Evolutionary conservation across 2,888 invertebrate species (phyloP).

Genomic region (Nowickia ferox): DNA sequence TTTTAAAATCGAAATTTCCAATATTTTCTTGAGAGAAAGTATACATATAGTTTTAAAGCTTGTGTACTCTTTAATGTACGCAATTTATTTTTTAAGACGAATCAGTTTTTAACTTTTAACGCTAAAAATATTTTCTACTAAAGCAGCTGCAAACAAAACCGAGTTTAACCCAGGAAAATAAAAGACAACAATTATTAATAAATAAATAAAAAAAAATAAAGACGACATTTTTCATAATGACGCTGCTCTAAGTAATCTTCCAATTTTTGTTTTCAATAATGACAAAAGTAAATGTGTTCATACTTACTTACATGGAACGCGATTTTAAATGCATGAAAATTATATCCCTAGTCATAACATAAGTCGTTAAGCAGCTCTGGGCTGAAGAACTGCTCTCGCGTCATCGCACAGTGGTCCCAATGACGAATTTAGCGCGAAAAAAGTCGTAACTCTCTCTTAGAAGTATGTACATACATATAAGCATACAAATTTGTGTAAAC

Average conservation of each 20-base stretch:
- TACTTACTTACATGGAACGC: too few relatives aligned
- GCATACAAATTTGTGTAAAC: too few relatives aligned
- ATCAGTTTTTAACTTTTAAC: slow-evolving; percentile 3
- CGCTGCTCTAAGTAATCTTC: not conserved
- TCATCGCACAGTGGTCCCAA: too few relatives aligned
- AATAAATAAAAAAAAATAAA: not conserved
- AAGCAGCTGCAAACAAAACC: slow-evolving; percentile 34
- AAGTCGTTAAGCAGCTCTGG: too few relatives aligned
- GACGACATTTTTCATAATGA: not conserved
- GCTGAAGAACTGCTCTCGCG: too few relatives aligned
- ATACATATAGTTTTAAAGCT: not conserved
- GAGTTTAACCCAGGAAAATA: slow-evolving; percentile 9
- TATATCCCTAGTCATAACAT: too few relatives aligned
- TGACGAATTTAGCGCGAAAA: too few relatives aligned
- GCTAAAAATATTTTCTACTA: slow-evolving; percentile 25
- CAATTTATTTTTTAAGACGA: not conserved
- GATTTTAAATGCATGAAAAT: too few relatives aligned
- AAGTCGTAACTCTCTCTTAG: too few relatives aligned
- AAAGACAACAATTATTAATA: slow-evolving; percentile 18
- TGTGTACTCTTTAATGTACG: not conserved
- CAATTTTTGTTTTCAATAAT: slow-evolving; percentile 51
- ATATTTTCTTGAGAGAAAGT: slow-evolving; percentile 16
- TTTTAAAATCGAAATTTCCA: not conserved
- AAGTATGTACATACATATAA: too few relatives aligned
- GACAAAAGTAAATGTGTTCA: too few relatives aligned